Percentiles rank a stretch among this genome's conserved stretches.
phyloP scores from a whole-genome alignment of 53 echinoderm and acorn worm species.

The Luidia sarsii region DNA sequence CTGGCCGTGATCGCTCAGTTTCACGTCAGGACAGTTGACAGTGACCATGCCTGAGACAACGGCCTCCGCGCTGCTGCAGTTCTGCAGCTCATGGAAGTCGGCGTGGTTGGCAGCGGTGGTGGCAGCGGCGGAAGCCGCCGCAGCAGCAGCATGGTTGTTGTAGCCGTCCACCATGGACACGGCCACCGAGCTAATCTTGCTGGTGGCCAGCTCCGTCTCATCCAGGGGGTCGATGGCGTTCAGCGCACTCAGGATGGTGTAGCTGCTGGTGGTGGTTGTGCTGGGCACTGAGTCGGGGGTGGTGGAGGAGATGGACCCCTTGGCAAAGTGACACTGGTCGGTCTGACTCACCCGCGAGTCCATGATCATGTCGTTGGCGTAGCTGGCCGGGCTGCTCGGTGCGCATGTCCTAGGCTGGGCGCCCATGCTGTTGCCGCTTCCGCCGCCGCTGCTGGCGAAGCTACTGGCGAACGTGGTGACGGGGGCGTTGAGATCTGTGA shows the following conservation, averaged over 20 bases:
- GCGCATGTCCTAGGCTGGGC: not conserved
- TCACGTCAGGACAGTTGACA: constrained; percentile 26
- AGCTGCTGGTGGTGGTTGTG: constrained; percentile 64
- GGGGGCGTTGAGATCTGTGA: constrained; percentile 45
- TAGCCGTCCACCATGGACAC: constrained; percentile 62
- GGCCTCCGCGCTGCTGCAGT: constrained; percentile 30
- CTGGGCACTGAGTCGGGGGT: constrained; percentile 46
- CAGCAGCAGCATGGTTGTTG: constrained; percentile 8
- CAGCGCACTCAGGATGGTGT: constrained; percentile 73
- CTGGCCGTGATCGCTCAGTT: not conserved
- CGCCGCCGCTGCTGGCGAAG: constrained; percentile 29
- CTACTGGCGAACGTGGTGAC: constrained; percentile 38
- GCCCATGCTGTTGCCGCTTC: not conserved
- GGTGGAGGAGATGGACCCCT: constrained; percentile 36
- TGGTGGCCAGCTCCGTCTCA: constrained; percentile 86
- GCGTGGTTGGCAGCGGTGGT: not conserved
- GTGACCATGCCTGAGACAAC: constrained; percentile 41
- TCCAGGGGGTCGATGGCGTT: constrained; percentile 77
- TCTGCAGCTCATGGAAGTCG: constrained; percentile 31
- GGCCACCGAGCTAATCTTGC: constrained; percentile 77
- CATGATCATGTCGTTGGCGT: constrained; percentile 22
- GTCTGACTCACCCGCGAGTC: constrained; percentile 21
- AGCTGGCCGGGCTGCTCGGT: constrained; percentile 10
- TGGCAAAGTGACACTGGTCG: constrained; percentile 15
- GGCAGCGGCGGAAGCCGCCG: too few species aligned